Evolutionary conservation across 2,113 vertebrate species (phyloP).

Genomic region (Hypomesus transpacificus): DNA sequence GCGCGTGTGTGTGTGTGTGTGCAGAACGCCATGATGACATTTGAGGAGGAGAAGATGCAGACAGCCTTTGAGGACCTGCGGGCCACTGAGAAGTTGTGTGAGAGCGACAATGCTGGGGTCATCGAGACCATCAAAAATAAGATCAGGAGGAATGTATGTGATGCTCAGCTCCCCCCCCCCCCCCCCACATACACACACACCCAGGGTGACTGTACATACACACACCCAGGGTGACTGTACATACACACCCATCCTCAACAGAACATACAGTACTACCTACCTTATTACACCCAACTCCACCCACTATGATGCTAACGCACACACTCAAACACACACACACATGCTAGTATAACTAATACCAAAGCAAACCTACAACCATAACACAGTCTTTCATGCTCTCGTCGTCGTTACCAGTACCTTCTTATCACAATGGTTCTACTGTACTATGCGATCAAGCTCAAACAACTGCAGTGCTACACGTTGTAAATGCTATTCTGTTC

Average conservation of each 20-base stretch:
- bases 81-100: conserved; percentile 88
- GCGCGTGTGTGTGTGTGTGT: neutral
- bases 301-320: too few species aligned
- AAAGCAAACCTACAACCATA: too few species aligned
- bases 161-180: neutral
- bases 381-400: too few species aligned
- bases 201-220: neutral
- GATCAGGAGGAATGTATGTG: conserved; percentile 89
- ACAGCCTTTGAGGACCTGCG: conserved; percentile 87
- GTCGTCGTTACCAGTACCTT: neutral
- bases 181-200: neutral
- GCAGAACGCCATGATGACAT: conserved; percentile 96
- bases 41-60: conserved; percentile 97
- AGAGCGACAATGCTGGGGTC: conserved; percentile 87
- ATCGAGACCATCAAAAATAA: conserved; percentile 94
- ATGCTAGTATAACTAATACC: neutral
- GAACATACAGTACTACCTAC: neutral
- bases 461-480: neutral
- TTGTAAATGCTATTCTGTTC: too few species aligned
- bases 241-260: neutral
- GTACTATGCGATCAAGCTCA: neutral
- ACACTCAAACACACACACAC: neutral
- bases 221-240: neutral
- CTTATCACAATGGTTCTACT: neutral
- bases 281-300: too few species aligned